Conservation (phyloP, 2,797 vertebrate genomes). For the Micropoecilia bifurca region DNA sequence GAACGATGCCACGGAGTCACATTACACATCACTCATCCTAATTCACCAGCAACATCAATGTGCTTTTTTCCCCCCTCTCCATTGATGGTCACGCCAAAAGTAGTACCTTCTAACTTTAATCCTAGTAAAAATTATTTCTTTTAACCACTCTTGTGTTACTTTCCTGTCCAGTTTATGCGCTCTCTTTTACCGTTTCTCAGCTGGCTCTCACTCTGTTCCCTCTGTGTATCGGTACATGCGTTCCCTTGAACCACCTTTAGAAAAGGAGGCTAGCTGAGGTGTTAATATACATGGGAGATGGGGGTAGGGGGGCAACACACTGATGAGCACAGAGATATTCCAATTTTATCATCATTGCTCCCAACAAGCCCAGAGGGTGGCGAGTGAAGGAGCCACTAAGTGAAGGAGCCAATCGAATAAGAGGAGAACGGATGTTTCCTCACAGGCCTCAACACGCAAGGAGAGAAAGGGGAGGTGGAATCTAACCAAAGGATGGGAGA, state of each 20-base stretch:
- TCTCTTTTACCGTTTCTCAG: conserved; percentile 50
- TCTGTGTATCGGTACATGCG: conserved; percentile 47
- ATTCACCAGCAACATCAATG: conserved; percentile 27
- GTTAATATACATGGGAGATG: conserved; percentile 74
- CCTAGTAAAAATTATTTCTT: conserved; percentile 47
- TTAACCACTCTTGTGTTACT: conserved; percentile 23
- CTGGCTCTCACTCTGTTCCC: conserved; percentile 25
- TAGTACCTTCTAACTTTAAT: conserved; percentile 67
- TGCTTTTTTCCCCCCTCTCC: conserved; percentile 8
- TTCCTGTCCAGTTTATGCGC: conserved; percentile 26
- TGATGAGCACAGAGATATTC: conserved; percentile 84
- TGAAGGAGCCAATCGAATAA: conserved; percentile 84
- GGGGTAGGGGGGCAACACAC: conserved; percentile 69
- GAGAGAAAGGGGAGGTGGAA: conserved; percentile 13
- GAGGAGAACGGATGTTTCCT: conserved; percentile 74
- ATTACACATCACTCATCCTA: conserved; percentile 66
- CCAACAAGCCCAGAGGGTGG: conserved; percentile 58
- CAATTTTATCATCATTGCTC: conserved; percentile 84
- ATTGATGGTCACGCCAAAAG: conserved; percentile 58
- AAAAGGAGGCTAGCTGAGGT: conserved; percentile 76
- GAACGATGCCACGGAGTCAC: conserved; percentile 73
- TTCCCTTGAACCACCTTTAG: conserved; percentile 71
- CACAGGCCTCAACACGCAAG: conserved; percentile 28
- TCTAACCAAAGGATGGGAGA: conserved; percentile 8
- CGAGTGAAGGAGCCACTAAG: conserved; percentile 62